Percentiles rank a stretch among this genome's conserved stretches.
Evolutionary conservation across 1,140 invertebrate species (phyloP).

Genomic region (Drosophila albomicans): DNA sequence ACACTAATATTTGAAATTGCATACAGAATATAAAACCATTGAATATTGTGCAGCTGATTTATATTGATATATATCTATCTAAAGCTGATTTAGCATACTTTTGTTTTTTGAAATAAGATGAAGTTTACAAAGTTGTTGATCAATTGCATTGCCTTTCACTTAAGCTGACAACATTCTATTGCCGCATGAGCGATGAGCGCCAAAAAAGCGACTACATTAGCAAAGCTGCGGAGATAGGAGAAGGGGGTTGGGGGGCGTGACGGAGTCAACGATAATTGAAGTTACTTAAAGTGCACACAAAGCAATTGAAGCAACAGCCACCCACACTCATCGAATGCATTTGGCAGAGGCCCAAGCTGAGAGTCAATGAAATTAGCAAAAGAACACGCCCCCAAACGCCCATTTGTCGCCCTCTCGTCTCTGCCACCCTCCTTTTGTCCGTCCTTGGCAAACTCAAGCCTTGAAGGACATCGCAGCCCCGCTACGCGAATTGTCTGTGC

Average conservation of each 20-base stretch:
- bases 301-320: constrained; percentile 51
- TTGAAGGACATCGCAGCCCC: constrained; percentile 17
- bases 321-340: constrained; percentile 58
- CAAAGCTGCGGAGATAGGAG: neutral
- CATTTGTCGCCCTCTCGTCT: constrained; percentile 4
- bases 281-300: constrained; percentile 30
- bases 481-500: constrained; percentile 61
- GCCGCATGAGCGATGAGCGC: constrained; percentile 9
- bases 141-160: constrained; percentile 7
- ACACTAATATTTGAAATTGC: too few relatives aligned
- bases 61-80: too few relatives aligned
- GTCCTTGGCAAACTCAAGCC: constrained; percentile 8
- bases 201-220: constrained; percentile 5
- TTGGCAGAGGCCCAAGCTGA: constrained; percentile 61
- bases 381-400: constrained; percentile 50
- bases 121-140: constrained; percentile 10
- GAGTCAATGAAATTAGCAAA: constrained; percentile 79
- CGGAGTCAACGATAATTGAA: constrained; percentile 50
- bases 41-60: too few relatives aligned
- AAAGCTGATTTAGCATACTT: too few relatives aligned
- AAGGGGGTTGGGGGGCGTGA: neutral
- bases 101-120: neutral
- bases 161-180: neutral
- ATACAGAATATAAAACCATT: too few relatives aligned
- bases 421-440: neutral